phyloP scores from a whole-genome alignment of 2,888 invertebrate species.

The Sphecodes monilicornis region DNA sequence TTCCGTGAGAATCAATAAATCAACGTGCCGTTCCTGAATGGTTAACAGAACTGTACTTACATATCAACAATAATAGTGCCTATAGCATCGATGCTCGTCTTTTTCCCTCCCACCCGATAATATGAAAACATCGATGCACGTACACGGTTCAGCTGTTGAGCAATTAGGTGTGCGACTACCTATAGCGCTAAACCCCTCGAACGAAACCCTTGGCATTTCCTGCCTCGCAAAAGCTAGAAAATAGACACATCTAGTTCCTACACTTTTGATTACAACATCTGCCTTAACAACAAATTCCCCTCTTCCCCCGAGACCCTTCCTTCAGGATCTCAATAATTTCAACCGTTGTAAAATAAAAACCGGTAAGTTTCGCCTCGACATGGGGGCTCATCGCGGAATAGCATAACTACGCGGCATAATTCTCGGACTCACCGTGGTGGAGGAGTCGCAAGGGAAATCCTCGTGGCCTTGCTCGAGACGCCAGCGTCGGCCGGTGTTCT shows the following conservation, averaged over 20 bases:
- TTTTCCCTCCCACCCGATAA: not conserved
- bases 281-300: not conserved
- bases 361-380: not conserved
- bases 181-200: not conserved
- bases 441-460: not conserved
- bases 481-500: constrained; percentile 7
- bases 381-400: not conserved
- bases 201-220: not conserved
- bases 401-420: not conserved
- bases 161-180: not conserved
- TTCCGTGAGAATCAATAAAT: not conserved
- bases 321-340: not conserved
- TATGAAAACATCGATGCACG: not conserved
- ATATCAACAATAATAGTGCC: not conserved
- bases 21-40: not conserved
- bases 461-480: constrained; percentile 8
- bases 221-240: not conserved
- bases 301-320: not conserved
- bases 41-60: not conserved
- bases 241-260: not conserved
- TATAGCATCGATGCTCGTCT: not conserved
- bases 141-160: not conserved
- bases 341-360: not conserved
- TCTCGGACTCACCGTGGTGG: constrained; percentile 34
- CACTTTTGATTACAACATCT: not conserved